Evolutionary conservation across 92 coral and sea anemone species (phyloP).

Genomic region (Umimayanthus kanabou): DNA sequence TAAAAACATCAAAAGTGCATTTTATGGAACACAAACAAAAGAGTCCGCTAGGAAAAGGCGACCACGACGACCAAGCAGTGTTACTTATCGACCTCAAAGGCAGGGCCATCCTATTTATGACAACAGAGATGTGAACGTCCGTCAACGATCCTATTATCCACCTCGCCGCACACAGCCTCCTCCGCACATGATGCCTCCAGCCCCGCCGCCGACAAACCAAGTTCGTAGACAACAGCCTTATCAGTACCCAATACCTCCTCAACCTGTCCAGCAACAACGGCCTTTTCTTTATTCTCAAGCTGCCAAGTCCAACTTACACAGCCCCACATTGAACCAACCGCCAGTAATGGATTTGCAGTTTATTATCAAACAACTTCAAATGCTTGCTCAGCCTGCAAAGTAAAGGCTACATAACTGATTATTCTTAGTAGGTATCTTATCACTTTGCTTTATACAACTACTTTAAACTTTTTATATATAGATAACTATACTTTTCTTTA

Average conservation of each 20-base stretch:
- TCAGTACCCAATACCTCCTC: constrained; percentile 7
- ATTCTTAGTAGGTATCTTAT: constrained; percentile 3
- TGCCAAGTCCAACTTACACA: constrained; percentile 31
- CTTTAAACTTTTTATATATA: neutral
- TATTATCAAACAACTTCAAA: constrained; percentile 42
- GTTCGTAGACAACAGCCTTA: constrained; percentile 7
- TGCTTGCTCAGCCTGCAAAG: constrained; percentile 41
- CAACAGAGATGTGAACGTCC: too few species aligned
- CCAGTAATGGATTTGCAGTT: constrained; percentile 37
- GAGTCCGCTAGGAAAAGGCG: too few species aligned
- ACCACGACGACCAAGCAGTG: too few species aligned
- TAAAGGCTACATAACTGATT: constrained; percentile 5
- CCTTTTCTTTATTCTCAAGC: too few species aligned
- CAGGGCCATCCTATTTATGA: too few species aligned
- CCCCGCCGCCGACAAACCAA: too few species aligned
- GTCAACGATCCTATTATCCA: too few species aligned
- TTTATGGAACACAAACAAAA: too few species aligned
- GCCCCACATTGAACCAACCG: constrained; percentile 16
- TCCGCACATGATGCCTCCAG: too few species aligned
- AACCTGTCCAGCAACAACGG: constrained; percentile 27
- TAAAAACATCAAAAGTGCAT: too few species aligned
- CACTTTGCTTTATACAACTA: neutral
- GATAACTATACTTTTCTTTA: neutral
- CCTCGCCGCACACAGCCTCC: too few species aligned
- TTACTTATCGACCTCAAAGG: too few species aligned